These are phyloP conservation scores for Dasysyrphus albostriatus DNA, from an alignment of 2,888 invertebrate genomes.

Conservation along the genomic window DNA sequence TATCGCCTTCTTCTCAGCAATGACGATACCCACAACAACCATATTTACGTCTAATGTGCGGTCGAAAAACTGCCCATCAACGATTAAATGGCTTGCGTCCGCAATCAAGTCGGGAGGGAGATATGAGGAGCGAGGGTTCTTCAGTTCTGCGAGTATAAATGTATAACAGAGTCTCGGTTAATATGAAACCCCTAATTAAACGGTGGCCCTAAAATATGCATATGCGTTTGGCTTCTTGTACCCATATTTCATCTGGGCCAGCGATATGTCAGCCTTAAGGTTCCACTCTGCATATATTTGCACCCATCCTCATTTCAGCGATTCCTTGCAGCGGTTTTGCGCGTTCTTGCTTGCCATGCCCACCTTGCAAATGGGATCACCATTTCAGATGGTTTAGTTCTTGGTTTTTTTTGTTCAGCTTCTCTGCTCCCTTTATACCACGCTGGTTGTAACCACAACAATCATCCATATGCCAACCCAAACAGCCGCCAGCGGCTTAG, in stretches of 20 bases:
- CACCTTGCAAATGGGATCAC: slow-evolving; percentile 55
- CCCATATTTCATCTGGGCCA: slow-evolving; percentile 82
- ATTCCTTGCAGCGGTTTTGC: slow-evolving; percentile 72
- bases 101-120: slow-evolving; percentile 58
- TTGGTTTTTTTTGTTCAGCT: slow-evolving; percentile 31
- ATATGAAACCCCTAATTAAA: slow-evolving; percentile 82
- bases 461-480: slow-evolving; percentile 15
- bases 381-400: slow-evolving; percentile 41
- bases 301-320: slow-evolving; percentile 78
- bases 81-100: slow-evolving; percentile 71
- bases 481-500: slow-evolving; percentile 73
- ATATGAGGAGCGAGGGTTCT: slow-evolving; percentile 24
- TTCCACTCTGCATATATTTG: slow-evolving; percentile 81
- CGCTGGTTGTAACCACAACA: slow-evolving; percentile 18
- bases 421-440: slow-evolving; percentile 33
- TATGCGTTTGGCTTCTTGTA: slow-evolving; percentile 78
- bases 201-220: slow-evolving; percentile 84
- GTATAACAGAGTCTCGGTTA: slow-evolving; percentile 21
- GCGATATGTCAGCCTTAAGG: slow-evolving; percentile 76
- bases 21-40: slow-evolving; percentile 7
- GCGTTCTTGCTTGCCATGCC: slow-evolving; percentile 66
- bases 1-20: slow-evolving; percentile 21
- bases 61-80: slow-evolving; percentile 34
- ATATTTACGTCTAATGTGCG: slow-evolving; percentile 46
- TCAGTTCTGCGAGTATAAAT: no score